Percentiles rank a stretch among this genome's conserved stretches.
phyloP scores from a whole-genome alignment of 2,888 invertebrate species.

The Parelbella ahira region DNA sequence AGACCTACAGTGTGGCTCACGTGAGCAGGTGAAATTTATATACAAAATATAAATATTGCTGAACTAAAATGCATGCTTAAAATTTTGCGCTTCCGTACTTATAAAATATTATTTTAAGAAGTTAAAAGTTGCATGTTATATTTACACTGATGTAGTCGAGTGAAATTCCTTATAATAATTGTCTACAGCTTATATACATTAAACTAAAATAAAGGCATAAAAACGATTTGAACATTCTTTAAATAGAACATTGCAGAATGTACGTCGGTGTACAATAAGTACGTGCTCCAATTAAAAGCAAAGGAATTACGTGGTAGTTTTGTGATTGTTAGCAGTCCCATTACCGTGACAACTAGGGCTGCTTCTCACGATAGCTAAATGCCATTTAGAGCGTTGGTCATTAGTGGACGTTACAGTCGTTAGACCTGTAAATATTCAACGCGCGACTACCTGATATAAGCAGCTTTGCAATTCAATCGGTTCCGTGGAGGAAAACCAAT shows the following conservation, averaged over 20 bases:
- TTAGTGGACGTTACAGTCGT: slow-evolving; percentile 53
- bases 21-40: slow-evolving; percentile 40
- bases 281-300: slow-evolving; percentile 28
- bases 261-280: no score
- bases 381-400: slow-evolving; percentile 53
- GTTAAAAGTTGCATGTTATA: no score
- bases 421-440: slow-evolving; percentile 68
- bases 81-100: no score
- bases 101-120: no score
- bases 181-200: no score
- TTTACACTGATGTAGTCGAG: no score
- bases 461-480: slow-evolving; percentile 69
- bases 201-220: no score
- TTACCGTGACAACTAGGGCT: slow-evolving; percentile 39
- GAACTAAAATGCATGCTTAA: no score
- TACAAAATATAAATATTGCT: slow-evolving; percentile 12
- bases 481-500: slow-evolving; percentile 53
- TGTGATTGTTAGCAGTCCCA: slow-evolving; percentile 18
- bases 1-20: no score
- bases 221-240: no score
- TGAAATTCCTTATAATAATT: no score
- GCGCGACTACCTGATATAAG: slow-evolving; percentile 41
- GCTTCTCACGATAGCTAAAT: slow-evolving; percentile 51
- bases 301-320: slow-evolving; percentile 26
- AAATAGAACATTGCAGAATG: not conserved